A percentile compares a stretch with the other conserved stretches of the same genome.
Conservation (phyloP, 2,113 vertebrate genomes). For the Tachycineta bicolor region DNA sequence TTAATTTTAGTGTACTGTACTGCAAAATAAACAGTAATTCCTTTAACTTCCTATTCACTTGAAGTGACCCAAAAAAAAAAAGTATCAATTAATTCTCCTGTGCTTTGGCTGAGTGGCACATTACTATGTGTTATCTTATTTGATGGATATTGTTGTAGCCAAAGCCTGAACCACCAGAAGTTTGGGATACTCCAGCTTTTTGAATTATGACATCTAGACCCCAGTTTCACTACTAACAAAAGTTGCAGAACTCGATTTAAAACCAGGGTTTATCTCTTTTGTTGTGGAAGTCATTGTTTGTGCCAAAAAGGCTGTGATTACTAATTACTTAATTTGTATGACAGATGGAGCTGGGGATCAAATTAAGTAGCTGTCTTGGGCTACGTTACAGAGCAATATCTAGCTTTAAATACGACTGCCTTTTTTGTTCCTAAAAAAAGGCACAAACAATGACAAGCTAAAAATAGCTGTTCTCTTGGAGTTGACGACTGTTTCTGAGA, state of each 20-base stretch:
- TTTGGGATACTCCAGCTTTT: neutral
- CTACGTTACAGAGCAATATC: constrained; percentile 60
- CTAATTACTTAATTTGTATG: constrained; percentile 68
- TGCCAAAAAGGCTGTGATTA: constrained; percentile 52
- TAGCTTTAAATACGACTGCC: constrained; percentile 66
- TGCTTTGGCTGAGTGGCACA: neutral
- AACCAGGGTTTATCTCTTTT: neutral
- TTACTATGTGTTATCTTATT: constrained; percentile 36
- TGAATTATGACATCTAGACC: neutral
- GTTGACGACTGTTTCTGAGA: constrained; percentile 76
- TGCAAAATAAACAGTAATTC: neutral
- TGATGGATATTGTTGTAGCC: constrained; percentile 15
- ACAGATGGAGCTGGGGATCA: constrained; percentile 66
- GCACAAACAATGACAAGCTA: constrained; percentile 75
- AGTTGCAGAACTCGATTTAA: neutral
- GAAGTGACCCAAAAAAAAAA: neutral
- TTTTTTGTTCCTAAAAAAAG: constrained; percentile 73
- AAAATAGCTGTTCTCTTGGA: constrained; percentile 79
- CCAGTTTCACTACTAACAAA: constrained; percentile 19
- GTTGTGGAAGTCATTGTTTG: constrained; percentile 38
- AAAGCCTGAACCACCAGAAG: neutral
- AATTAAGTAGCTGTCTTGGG: constrained; percentile 70
- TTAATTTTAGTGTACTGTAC: constrained; percentile 1
- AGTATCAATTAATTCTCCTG: neutral
- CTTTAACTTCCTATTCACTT: neutral